Conservation (phyloP, 2,113 vertebrate genomes). For the Pteronura brasiliensis region DNA sequence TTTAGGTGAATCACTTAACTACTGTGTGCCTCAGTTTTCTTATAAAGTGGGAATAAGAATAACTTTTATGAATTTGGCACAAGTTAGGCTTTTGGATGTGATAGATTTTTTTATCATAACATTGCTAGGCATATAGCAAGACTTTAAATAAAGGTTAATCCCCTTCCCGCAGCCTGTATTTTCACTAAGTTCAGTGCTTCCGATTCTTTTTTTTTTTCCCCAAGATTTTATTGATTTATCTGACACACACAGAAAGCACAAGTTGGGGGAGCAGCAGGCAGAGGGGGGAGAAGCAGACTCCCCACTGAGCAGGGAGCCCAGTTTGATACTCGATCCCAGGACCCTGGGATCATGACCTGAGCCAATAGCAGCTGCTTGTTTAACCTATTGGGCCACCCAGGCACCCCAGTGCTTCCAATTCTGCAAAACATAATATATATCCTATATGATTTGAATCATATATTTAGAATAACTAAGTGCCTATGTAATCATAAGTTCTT, state of each 20-base stretch:
- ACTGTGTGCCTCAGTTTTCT: conserved; percentile 21
- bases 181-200: neutral
- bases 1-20: neutral
- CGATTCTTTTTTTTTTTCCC: neutral
- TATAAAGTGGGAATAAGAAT: conserved; percentile 25
- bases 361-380: too few species aligned
- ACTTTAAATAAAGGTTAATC: neutral
- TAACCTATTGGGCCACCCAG: too few species aligned
- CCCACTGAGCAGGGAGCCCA: too few species aligned
- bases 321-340: too few species aligned
- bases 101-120: neutral
- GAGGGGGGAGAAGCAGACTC: too few species aligned
- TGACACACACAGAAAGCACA: too few species aligned
- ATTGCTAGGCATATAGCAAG: conserved; percentile 44
- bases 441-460: neutral
- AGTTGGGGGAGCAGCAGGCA: too few species aligned
- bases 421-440: neutral
- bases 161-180: neutral
- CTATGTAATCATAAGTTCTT: neutral
- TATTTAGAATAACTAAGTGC: neutral
- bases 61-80: conserved; percentile 34
- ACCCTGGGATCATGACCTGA: too few species aligned
- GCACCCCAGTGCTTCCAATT: neutral
- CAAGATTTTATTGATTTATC: too few species aligned
- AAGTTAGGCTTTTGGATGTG: neutral